phyloP scores from a whole-genome alignment of 30 jellyfish, hydroid and myxozoan species.

The Hydractinia echinata region DNA sequence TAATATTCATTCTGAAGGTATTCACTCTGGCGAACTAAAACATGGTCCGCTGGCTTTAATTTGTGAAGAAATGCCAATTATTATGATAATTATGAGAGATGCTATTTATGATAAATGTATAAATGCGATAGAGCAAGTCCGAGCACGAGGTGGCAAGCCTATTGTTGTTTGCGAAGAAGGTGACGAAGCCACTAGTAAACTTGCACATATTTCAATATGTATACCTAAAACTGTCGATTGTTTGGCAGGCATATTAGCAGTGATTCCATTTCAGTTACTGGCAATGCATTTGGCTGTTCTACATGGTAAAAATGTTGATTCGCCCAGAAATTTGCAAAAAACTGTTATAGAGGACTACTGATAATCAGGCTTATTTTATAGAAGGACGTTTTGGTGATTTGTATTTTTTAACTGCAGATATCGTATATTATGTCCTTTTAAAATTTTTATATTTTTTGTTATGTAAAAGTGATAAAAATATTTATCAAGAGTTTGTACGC shows the following conservation, averaged over 20 bases:
- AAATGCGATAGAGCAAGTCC: constrained; percentile 11
- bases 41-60: constrained; percentile 93
- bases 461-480: too few species aligned
- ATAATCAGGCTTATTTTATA: not conserved
- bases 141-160: constrained; percentile 52
- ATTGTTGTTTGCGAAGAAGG: constrained; percentile 49
- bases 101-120: constrained; percentile 42
- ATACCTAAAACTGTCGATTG: constrained; percentile 87
- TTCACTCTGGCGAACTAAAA: constrained; percentile 87
- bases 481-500: too few species aligned
- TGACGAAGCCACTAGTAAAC: constrained; percentile 7
- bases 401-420: too few species aligned
- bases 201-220: constrained; percentile 13
- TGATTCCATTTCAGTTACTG: constrained; percentile 74
- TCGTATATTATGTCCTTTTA: too few species aligned
- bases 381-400: too few species aligned
- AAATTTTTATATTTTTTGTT: too few species aligned
- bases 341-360: constrained; percentile 1
- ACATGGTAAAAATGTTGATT: constrained; percentile 57
- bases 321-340: not conserved
- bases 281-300: constrained; percentile 67
- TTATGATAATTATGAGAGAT: constrained; percentile 70
- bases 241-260: constrained; percentile 57
- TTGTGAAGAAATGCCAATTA: constrained; percentile 75
- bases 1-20: constrained; percentile 83